Percentiles rank a stretch among this genome's conserved stretches.
These are phyloP conservation scores for Abrostola triplasia DNA, from an alignment of 2,888 invertebrate species.

Conservation along the genomic window DNA sequence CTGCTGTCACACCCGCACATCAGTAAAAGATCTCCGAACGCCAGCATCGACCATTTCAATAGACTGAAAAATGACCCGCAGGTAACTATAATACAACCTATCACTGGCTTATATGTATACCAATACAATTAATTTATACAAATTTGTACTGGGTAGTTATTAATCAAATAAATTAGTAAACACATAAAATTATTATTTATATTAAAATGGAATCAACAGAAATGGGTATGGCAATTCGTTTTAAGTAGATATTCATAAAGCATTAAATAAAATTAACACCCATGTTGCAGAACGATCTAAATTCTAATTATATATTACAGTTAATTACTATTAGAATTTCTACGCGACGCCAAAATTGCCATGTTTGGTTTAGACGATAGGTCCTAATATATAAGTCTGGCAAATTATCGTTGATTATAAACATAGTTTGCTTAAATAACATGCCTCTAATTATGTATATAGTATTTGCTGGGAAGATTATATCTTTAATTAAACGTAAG, in stretches of 20 bases:
- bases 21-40: conserved; percentile 80
- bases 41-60: conserved; percentile 74
- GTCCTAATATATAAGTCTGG: conserved; percentile 17
- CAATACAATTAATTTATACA: too few relatives aligned
- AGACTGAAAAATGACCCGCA: conserved; percentile 84
- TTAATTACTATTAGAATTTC: conserved; percentile 52
- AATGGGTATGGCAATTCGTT: too few relatives aligned
- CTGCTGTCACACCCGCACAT: conserved; percentile 82
- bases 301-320: conserved; percentile 53
- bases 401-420: conserved; percentile 16
- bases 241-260: too few relatives aligned
- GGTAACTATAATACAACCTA: conserved; percentile 61
- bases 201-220: too few relatives aligned
- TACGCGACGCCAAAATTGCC: conserved; percentile 33
- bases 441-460: conserved; percentile 5
- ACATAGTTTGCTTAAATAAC: conserved; percentile 8
- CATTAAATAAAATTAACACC: too few relatives aligned
- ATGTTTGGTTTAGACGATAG: conserved; percentile 14
- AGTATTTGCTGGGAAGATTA: background rate
- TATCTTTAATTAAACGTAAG: background rate
- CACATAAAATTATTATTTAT: too few relatives aligned
- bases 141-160: too few relatives aligned
- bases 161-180: background rate
- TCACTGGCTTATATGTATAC: background rate
- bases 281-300: background rate